Conservation (phyloP, 2,797 vertebrate genomes). For the Lacerta viridis region DNA sequence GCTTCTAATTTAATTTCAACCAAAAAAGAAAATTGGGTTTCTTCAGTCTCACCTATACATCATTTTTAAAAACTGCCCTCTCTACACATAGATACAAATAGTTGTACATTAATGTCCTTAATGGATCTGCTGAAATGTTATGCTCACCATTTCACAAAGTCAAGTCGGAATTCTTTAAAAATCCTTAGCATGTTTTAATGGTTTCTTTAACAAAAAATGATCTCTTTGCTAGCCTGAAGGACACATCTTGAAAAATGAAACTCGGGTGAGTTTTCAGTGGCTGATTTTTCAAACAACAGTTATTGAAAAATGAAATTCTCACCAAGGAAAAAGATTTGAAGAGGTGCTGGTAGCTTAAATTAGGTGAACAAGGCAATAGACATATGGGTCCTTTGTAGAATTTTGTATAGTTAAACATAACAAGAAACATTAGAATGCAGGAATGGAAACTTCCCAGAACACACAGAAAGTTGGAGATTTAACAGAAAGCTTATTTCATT, state of each 20-base stretch:
- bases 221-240: not conserved
- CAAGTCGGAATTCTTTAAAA: not conserved
- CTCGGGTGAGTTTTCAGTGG: not conserved
- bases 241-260: not conserved
- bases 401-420: not conserved
- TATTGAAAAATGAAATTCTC: not conserved
- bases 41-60: not conserved
- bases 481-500: not conserved
- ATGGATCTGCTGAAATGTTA: not conserved
- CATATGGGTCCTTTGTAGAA: not conserved
- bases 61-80: not conserved
- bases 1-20: not conserved
- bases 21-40: not conserved
- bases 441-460: not conserved
- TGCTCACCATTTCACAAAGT: not conserved
- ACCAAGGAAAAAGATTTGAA: not conserved
- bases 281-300: not conserved
- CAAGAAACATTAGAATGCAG: not conserved
- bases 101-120: not conserved
- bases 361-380: not conserved
- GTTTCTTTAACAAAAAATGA: not conserved
- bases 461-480: not conserved
- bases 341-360: too few species aligned
- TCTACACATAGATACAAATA: too few species aligned
- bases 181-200: not conserved